Evolutionary conservation across 2,113 vertebrate species (phyloP).

Genomic region (Lates calcarifer): DNA sequence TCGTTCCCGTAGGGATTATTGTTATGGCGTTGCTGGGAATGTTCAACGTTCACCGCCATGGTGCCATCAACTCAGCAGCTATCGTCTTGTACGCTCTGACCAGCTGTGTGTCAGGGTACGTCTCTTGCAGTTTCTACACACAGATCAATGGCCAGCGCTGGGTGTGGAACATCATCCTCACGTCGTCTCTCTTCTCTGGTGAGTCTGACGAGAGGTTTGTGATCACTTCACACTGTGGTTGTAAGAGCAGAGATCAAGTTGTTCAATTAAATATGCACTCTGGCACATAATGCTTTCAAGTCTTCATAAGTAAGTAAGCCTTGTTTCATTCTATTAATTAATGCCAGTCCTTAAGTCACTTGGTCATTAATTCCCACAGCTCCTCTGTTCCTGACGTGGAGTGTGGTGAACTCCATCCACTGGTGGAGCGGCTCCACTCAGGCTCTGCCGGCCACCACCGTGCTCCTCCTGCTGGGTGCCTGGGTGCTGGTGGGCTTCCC

Average conservation of each 20-base stretch:
- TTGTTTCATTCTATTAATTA: not conserved
- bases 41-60: conserved; percentile 93
- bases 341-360: not conserved
- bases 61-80: conserved; percentile 93
- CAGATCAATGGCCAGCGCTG: conserved; percentile 92
- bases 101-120: conserved; percentile 92
- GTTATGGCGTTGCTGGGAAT: conserved; percentile 92
- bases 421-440: conserved; percentile 95
- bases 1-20: conserved; percentile 86
- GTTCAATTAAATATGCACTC: no score
- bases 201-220: conserved; percentile 19
- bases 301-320: no score
- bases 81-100: conserved; percentile 93
- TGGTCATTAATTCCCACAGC: conserved; percentile 74
- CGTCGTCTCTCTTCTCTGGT: conserved; percentile 94
- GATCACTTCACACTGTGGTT: not conserved
- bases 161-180: conserved; percentile 96
- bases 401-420: conserved; percentile 92
- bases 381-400: conserved; percentile 94
- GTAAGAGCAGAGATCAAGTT: no score
- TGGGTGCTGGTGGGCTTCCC: conserved; percentile 94
- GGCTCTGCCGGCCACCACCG: conserved; percentile 91
- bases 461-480: conserved; percentile 90
- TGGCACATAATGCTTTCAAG: not conserved
- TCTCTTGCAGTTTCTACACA: conserved; percentile 93